Evolutionary conservation across 1,140 invertebrate genomes (phyloP), one percentile per base, ranked within the genome.

Genomic region (Zaprionus inermis): DNA sequence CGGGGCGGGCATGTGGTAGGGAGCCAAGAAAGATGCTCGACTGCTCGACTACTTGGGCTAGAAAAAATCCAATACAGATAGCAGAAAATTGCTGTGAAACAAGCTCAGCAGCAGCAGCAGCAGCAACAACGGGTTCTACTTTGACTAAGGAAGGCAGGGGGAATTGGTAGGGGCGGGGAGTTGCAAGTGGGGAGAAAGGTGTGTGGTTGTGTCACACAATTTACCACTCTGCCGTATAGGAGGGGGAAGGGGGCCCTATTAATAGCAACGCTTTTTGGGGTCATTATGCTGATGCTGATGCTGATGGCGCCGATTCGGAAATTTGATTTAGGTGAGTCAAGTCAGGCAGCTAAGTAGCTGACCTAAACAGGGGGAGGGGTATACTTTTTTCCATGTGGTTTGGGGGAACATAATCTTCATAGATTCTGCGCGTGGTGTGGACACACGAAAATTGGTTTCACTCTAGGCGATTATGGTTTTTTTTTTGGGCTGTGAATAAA

Each of bases 31-130:
- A 74, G 65, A 74, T 69, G 72, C 72, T 57, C 64, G 36, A 68
- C 64, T 60, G 57, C 64, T 57, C 64, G 56, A 72, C 64, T 60
- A 57, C 64, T 60, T 68, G 72, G 52, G 51, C 72, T 61, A 74
- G 66, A 69, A 74, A 73, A 74, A 74, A 74, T 57, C 58, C 72
- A 69, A 69, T 74, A 74, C 58, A 74, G 65, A 69, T 74, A 69
- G 57, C 49, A 69, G 65, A 61, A 74, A 74, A 74, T 69, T 69
- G 38, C 57, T 73, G 20, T 41, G 52, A 73, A 69, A 69, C 70
- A 52, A 72, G 69, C 52, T 65, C 38, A 18, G 34, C n/a, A 67
- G 38, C 30, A 57, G 28, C 44, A 52, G 24, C 44, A 52, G 22
- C 36, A 54, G 61, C 67, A 11, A 28, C 64, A 57, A 69, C 57